A percentile compares a stretch with the other conserved stretches of the same genome.
Evolutionary conservation across 2,888 invertebrate genomes (phyloP).

Genomic region (Hirtodrosophila alboralis): DNA sequence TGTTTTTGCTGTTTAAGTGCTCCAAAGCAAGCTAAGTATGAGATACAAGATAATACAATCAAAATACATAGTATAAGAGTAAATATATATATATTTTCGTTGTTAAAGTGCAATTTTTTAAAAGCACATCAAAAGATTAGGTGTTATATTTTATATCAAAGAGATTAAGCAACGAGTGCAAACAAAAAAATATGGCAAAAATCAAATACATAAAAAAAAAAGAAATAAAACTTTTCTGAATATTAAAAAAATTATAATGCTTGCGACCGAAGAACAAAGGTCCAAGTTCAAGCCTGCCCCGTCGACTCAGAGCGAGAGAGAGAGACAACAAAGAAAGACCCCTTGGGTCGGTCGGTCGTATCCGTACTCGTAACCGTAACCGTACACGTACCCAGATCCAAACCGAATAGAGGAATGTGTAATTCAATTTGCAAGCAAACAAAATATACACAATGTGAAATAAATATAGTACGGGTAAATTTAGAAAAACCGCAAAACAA

Average conservation of each 20-base stretch:
- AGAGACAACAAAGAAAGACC: constrained; percentile 6
- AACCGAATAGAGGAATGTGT: constrained; percentile 45
- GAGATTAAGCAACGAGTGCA: constrained; percentile 10
- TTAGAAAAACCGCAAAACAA: neutral
- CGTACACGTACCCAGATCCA: constrained; percentile 9
- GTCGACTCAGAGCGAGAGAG: constrained; percentile 8
- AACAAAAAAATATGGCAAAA: constrained; percentile 1
- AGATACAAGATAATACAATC: constrained; percentile 83
- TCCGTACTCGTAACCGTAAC: constrained; percentile 9
- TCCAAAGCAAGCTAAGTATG: constrained; percentile 85
- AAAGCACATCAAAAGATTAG: constrained; percentile 35
- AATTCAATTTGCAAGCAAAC: constrained; percentile 75
- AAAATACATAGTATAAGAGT: constrained; percentile 74
- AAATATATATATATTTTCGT: constrained; percentile 34
- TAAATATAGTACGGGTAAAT: constrained; percentile 13
- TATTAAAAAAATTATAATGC: constrained; percentile 6
- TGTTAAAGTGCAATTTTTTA: constrained; percentile 37
- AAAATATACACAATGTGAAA: constrained; percentile 38
- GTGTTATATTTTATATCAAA: constrained; percentile 13
- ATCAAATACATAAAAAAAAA: constrained; percentile 9
- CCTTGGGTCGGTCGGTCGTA: neutral
- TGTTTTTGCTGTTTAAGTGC: constrained; percentile 82
- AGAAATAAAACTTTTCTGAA: no score
- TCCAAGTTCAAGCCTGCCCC: constrained; percentile 40
- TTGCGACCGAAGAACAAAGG: no score